These are phyloP conservation scores for Gobio gobio DNA, from an alignment of 2,113 vertebrate species.

Conservation along the genomic window DNA sequence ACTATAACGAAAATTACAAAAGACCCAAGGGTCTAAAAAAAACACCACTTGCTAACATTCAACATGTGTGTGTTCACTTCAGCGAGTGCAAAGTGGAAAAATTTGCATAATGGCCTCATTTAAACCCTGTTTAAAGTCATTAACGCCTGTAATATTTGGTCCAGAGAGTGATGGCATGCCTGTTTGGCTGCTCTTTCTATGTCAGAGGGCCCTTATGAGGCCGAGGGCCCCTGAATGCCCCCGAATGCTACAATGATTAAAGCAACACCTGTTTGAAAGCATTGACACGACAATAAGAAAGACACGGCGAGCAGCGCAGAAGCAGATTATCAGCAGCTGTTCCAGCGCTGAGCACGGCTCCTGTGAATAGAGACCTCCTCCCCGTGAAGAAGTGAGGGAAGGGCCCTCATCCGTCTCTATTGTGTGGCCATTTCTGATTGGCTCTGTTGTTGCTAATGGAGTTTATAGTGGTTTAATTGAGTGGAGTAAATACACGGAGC, in stretches of 20 bases:
- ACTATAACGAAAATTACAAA: neutral
- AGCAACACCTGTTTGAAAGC: slow-evolving; percentile 37
- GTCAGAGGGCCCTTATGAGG: neutral
- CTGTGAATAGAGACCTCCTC: slow-evolving; percentile 19
- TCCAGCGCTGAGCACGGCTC: neutral
- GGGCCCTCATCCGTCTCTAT: slow-evolving; percentile 11
- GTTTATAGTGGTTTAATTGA: slow-evolving; percentile 45
- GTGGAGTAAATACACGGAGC: slow-evolving; percentile 42
- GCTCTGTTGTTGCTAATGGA: slow-evolving; percentile 40
- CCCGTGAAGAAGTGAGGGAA: slow-evolving; percentile 12
- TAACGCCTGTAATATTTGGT: neutral
- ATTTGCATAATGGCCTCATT: neutral
- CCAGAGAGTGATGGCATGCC: slow-evolving; percentile 30
- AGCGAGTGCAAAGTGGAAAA: neutral
- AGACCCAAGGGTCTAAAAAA: neutral
- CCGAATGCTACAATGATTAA: slow-evolving; percentile 20
- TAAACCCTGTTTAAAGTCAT: slow-evolving; percentile 14
- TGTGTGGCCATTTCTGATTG: slow-evolving; percentile 2
- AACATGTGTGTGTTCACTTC: neutral
- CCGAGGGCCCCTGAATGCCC: neutral
- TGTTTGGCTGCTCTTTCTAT: slow-evolving; percentile 19
- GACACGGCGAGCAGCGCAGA: neutral
- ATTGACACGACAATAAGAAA: slow-evolving; percentile 12
- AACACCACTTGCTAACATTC: neutral
- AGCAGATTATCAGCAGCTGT: slow-evolving; percentile 45